Conservation (phyloP, 2,797 vertebrate species). For the Anniella stebbinsi region DNA sequence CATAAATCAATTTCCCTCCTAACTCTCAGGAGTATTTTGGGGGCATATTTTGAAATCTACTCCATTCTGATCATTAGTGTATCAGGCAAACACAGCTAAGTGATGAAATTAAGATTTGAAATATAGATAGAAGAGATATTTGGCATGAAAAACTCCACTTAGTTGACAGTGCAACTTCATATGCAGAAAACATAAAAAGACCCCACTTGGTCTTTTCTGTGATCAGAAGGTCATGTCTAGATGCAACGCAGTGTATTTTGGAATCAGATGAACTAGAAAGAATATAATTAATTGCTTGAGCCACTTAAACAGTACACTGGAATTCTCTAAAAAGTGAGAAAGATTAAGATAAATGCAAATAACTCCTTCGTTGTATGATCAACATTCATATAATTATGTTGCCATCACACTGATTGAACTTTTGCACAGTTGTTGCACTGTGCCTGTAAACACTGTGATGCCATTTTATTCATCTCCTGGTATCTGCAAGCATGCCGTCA, state of each 20-base stretch:
- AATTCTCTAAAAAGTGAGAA: not conserved
- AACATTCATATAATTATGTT: not conserved
- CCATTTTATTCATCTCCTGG: not conserved
- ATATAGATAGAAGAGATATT: constrained; percentile 65
- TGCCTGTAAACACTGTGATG: not conserved
- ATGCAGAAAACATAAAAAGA: constrained; percentile 33
- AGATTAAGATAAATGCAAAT: not conserved
- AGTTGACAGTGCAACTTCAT: constrained; percentile 53
- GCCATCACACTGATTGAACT: not conserved
- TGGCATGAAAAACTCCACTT: constrained; percentile 62
- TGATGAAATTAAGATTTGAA: constrained; percentile 61
- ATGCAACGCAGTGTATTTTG: not conserved
- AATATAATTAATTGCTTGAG: constrained; percentile 22
- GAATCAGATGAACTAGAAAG: not conserved
- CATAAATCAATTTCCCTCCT: constrained; percentile 54
- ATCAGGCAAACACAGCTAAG: constrained; percentile 58
- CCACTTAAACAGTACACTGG: not conserved
- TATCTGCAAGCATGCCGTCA: not conserved
- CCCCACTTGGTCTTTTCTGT: not conserved
- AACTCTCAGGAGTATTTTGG: constrained; percentile 56
- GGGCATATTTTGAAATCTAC: constrained; percentile 49
- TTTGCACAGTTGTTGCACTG: constrained; percentile 7
- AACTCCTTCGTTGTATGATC: not conserved
- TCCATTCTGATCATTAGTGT: constrained; percentile 62
- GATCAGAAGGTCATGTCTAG: not conserved